phyloP scores from a whole-genome alignment of 1,140 invertebrate species.

The Cyclina sinensis region DNA sequence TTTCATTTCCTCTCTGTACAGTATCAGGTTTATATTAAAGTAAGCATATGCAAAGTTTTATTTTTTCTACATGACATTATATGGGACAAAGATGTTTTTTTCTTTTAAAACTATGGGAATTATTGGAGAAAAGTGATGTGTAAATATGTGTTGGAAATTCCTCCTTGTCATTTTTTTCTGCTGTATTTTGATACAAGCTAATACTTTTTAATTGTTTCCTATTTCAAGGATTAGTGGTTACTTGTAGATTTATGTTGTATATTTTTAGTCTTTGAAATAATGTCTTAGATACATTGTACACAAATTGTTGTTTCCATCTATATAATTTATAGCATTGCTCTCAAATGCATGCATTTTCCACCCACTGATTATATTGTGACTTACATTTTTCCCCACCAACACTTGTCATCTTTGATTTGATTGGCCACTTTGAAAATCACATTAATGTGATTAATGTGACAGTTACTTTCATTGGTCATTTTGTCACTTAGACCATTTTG shows the following conservation, averaged over 20 bases:
- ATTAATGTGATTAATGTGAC: constrained; percentile 34
- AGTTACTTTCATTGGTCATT: constrained; percentile 38
- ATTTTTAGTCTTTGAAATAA: not conserved
- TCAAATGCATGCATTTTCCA: constrained; percentile 26
- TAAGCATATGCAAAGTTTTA: too few species aligned
- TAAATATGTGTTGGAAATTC: too few species aligned
- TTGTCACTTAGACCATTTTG: constrained; percentile 67
- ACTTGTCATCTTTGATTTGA: constrained; percentile 24
- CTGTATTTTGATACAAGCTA: constrained; percentile 32
- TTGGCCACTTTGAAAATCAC: not conserved
- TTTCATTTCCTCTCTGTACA: too few species aligned
- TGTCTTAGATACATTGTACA: not conserved
- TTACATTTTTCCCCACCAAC: not conserved
- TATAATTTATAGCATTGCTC: not conserved
- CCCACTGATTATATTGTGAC: not conserved
- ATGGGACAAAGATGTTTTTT: too few species aligned
- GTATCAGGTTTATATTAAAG: too few species aligned
- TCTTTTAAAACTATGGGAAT: too few species aligned
- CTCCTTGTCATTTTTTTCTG: too few species aligned
- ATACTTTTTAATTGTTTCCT: not conserved
- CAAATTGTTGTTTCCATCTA: not conserved
- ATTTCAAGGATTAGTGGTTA: not conserved
- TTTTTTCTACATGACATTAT: too few species aligned
- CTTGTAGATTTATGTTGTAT: constrained; percentile 1
- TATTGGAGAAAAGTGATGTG: too few species aligned